Conservation (phyloP, 2,888 invertebrate genomes). For the Petrolisthes cinctipes region DNA sequence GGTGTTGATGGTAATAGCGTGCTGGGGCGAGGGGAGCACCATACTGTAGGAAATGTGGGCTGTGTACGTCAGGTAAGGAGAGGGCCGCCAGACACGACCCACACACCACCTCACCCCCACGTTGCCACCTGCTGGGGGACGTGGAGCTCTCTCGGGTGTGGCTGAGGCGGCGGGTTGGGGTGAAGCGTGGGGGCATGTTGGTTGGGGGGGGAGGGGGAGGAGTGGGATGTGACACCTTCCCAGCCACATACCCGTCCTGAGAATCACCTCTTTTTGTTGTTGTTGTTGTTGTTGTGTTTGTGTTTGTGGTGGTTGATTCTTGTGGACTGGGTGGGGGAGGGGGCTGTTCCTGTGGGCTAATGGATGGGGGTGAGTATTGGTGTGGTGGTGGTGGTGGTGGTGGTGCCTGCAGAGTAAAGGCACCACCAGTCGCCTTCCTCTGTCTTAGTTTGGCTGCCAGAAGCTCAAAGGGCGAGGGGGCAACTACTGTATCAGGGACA, state of each 20-base stretch:
- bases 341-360: slow-evolving; percentile 3
- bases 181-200: not conserved
- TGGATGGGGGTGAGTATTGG: not conserved
- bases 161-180: not conserved
- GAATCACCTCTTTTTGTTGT: no score
- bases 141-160: not conserved
- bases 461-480: slow-evolving; percentile 20
- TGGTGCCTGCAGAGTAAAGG: slow-evolving; percentile 28
- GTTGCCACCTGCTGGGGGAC: slow-evolving; percentile 12
- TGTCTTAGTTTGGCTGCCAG: slow-evolving; percentile 24
- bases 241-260: no score
- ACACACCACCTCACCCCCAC: slow-evolving; percentile 32
- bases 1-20: slow-evolving; percentile 2
- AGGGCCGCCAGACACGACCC: slow-evolving; percentile 45
- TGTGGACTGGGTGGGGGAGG: not conserved
- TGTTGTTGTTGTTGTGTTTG: no score
- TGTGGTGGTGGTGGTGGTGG: not conserved
- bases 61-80: slow-evolving; percentile 43
- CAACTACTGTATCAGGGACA: no score
- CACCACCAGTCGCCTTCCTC: slow-evolving; percentile 8
- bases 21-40: not conserved
- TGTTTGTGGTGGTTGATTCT: not conserved
- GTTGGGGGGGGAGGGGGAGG: not conserved
- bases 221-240: not conserved
- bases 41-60: slow-evolving; percentile 16